Evolutionary conservation across 2,797 vertebrate species (phyloP).

Genomic region (Corythornis leucogaster): DNA sequence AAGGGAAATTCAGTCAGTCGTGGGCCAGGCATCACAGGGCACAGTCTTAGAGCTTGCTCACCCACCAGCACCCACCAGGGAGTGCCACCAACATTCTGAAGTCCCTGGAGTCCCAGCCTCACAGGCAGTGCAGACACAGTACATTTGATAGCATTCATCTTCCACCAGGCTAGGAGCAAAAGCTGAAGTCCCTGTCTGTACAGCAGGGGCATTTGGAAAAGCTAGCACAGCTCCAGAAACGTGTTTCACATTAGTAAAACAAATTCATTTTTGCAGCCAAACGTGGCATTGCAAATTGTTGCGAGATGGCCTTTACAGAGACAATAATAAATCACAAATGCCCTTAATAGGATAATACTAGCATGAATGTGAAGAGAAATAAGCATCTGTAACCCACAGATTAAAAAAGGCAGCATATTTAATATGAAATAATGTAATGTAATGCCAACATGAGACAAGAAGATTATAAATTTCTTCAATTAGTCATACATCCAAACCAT

Average conservation of each 20-base stretch:
- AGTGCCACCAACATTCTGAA: background rate
- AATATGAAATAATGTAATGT: conserved; percentile 62
- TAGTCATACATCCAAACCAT: conserved; percentile 63
- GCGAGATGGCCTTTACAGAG: background rate
- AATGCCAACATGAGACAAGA: conserved; percentile 48
- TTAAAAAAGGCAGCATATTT: conserved; percentile 62
- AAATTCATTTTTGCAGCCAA: conserved; percentile 31
- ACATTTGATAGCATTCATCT: background rate
- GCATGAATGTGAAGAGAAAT: conserved; percentile 45
- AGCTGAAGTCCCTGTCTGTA: background rate
- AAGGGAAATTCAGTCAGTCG: background rate
- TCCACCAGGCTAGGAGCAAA: background rate
- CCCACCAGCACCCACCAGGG: background rate
- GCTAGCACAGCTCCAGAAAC: background rate
- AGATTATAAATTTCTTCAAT: conserved; percentile 71
- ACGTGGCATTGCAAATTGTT: conserved; percentile 4
- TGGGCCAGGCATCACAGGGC: background rate
- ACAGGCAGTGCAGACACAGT: background rate
- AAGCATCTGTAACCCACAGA: conserved; percentile 59
- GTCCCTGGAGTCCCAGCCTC: background rate
- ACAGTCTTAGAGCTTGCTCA: background rate
- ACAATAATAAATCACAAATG: conserved; percentile 53
- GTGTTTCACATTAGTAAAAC: conserved; percentile 13
- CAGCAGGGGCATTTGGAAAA: background rate
- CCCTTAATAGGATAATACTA: conserved; percentile 58